phyloP scores from a whole-genome alignment of 2,888 invertebrate species.

The Ferdinandea cuprea region DNA sequence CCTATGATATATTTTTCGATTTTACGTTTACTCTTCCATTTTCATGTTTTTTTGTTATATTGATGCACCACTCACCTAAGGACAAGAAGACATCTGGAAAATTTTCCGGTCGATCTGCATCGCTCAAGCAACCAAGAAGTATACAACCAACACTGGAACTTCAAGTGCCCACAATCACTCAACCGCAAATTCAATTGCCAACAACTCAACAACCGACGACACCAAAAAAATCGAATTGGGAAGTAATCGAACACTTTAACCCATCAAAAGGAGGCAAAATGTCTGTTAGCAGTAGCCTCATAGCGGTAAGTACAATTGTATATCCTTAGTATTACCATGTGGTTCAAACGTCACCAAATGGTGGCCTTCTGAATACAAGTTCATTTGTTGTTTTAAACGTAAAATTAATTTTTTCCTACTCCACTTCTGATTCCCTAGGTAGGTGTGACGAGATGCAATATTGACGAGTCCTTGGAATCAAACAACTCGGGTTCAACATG shows the following conservation, averaged over 20 bases:
- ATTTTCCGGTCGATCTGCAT: conserved; percentile 85
- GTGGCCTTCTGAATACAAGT: conserved; percentile 23
- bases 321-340: not conserved
- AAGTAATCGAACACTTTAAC: conserved; percentile 94
- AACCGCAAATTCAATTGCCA: conserved; percentile 77
- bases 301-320: conserved; percentile 84
- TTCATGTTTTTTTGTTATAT: too few species aligned
- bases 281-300: conserved; percentile 86
- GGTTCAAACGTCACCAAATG: not conserved
- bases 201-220: conserved; percentile 86
- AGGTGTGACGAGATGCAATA: conserved; percentile 83
- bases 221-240: conserved; percentile 93
- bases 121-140: conserved; percentile 84
- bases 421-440: conserved; percentile 78
- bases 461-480: conserved; percentile 82
- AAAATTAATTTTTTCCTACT: conserved; percentile 41
- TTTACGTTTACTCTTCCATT: not conserved
- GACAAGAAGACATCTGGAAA: conserved; percentile 77
- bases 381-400: conserved; percentile 50
- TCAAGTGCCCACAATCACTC: conserved; percentile 77
- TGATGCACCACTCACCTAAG: conserved; percentile 20
- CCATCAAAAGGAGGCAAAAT: conserved; percentile 85
- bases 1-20: too few species aligned
- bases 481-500: conserved; percentile 82
- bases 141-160: conserved; percentile 81